Conservation (phyloP, 2,797 vertebrate genomes). For the Gadopsis marmoratus region DNA sequence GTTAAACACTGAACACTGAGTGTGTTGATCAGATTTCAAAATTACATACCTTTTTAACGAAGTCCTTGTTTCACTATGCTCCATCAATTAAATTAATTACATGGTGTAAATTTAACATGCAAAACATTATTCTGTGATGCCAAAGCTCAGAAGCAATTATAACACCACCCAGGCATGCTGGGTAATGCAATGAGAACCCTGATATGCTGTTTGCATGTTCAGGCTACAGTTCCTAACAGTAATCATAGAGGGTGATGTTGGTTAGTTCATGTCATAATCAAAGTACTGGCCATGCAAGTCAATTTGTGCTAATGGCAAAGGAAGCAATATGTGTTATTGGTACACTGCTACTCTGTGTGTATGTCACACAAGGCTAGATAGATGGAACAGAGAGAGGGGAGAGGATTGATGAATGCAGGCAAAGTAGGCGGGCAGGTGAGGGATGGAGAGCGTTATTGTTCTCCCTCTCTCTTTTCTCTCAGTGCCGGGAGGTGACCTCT, state of each 20-base stretch:
- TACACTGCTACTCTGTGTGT: conserved; percentile 17
- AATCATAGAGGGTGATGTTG: conserved; percentile 28
- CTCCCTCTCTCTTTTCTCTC: conserved; percentile 47
- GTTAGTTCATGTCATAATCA: conserved; percentile 29
- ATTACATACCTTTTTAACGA: conserved; percentile 45
- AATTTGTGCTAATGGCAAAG: conserved; percentile 37
- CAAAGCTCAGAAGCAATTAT: conserved; percentile 45
- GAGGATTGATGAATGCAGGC: conserved; percentile 69
- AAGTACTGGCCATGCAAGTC: conserved; percentile 11
- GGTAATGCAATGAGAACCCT: conserved; percentile 17
- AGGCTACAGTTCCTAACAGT: conserved; percentile 4
- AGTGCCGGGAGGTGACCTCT: conserved; percentile 79
- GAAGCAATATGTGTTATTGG: conserved; percentile 22
- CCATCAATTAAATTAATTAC: conserved; percentile 46
- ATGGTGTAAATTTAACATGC: conserved; percentile 28
- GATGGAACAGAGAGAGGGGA: conserved; percentile 48
- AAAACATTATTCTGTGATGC: conserved; percentile 21
- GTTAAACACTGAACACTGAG: conserved; percentile 22
- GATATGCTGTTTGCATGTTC: neutral
- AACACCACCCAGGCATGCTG: conserved; percentile 13
- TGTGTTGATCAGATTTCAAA: conserved; percentile 37
- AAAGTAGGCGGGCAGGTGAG: conserved; percentile 73
- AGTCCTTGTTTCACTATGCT: conserved; percentile 23
- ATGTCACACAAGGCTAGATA: conserved; percentile 42
- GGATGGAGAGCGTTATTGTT: conserved; percentile 67